Conservation (phyloP, 2,797 vertebrate genomes). For the Sebastiscus albofasciatus region DNA sequence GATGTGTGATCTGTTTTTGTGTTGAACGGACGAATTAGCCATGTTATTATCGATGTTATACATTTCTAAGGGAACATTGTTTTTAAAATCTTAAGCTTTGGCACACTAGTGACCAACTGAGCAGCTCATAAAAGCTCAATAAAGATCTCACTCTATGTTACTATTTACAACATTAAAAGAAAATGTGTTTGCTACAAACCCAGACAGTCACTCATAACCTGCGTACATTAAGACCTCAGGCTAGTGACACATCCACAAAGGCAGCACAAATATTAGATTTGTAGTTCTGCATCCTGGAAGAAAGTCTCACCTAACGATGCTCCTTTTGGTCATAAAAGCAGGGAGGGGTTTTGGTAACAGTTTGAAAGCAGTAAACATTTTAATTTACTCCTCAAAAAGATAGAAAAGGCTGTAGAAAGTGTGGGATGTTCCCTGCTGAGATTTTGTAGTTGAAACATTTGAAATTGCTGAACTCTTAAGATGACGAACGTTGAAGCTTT, state of each 20-base stretch:
- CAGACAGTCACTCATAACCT: not conserved
- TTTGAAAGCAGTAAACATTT: not conserved
- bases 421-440: not conserved
- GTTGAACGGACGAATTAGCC: not conserved
- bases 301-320: not conserved
- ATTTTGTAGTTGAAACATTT: not conserved
- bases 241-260: constrained; percentile 6
- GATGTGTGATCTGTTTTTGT: not conserved
- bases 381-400: not conserved
- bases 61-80: not conserved
- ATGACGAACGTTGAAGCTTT: not conserved
- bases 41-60: not conserved
- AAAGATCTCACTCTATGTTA: not conserved
- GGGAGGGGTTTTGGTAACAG: not conserved
- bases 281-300: not conserved
- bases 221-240: constrained; percentile 1
- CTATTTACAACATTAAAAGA: not conserved
- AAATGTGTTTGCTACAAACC: not conserved
- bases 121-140: not conserved
- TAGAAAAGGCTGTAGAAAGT: not conserved
- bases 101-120: not conserved
- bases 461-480: not conserved
- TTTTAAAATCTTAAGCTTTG: not conserved
- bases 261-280: constrained; percentile 3
- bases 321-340: not conserved